Evolutionary conservation across 2,888 invertebrate genomes (phyloP).

Genomic region (Troides oblongomaculatus): DNA sequence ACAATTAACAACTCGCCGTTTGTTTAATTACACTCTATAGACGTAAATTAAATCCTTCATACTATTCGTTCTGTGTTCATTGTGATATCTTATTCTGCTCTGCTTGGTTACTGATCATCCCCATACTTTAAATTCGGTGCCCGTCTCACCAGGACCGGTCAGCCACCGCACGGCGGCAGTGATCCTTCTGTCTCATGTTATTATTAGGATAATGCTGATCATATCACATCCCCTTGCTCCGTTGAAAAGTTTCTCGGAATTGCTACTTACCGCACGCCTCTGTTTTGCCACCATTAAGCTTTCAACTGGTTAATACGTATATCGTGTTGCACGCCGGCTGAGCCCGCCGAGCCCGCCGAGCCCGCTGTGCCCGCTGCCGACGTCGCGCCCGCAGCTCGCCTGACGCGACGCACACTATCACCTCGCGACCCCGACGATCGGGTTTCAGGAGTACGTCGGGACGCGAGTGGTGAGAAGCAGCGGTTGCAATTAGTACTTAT

Average conservation of each 20-base stretch:
- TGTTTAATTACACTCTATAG: neutral
- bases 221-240: no score
- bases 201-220: no score
- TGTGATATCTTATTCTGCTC: no score
- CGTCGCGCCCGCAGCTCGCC: conserved; percentile 66
- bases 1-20: no score
- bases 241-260: no score
- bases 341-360: conserved; percentile 7
- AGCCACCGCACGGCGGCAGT: no score
- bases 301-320: conserved; percentile 27
- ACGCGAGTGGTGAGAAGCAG: conserved; percentile 30
- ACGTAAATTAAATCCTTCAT: no score
- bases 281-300: neutral
- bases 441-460: conserved; percentile 40
- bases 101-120: no score
- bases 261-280: neutral
- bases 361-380: conserved; percentile 46
- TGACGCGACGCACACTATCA: conserved; percentile 58
- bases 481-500: conserved; percentile 15
- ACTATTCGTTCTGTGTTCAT: no score
- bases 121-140: no score
- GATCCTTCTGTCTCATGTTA: no score
- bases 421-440: conserved; percentile 52
- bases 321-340: conserved; percentile 15
- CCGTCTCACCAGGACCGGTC: no score